A percentile compares a stretch with the other conserved stretches of the same genome.
Evolutionary conservation across 2,797 vertebrate species (phyloP).

Genomic region (Chelonia mydas): DNA sequence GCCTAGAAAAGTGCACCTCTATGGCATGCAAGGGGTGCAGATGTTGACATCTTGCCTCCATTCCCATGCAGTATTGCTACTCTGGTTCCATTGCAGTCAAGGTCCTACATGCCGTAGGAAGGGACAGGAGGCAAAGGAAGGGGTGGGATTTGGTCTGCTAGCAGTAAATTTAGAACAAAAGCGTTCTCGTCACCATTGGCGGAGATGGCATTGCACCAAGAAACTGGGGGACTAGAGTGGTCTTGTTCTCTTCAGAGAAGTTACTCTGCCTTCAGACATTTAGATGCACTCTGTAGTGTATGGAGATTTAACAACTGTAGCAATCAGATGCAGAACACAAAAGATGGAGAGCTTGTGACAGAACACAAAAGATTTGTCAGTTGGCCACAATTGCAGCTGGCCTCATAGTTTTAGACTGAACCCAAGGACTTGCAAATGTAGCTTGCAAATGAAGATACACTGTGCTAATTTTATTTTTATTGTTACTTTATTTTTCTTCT

Average conservation of each 20-base stretch:
- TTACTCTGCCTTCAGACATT: neutral
- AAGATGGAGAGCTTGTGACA: neutral
- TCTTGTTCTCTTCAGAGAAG: neutral
- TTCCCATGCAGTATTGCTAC: neutral
- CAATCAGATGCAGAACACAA: neutral
- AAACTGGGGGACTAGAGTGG: neutral
- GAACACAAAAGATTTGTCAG: neutral
- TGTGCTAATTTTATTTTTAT: neutral
- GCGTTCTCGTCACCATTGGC: neutral
- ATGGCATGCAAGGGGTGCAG: neutral
- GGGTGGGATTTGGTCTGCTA: neutral
- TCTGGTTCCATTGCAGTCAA: neutral
- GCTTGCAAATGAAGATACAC: neutral
- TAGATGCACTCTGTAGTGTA: neutral
- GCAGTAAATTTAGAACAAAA: neutral
- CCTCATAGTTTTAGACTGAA: neutral
- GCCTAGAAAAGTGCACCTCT: neutral
- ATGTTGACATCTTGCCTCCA: neutral
- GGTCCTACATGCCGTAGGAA: neutral
- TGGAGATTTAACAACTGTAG: neutral
- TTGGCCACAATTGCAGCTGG: neutral
- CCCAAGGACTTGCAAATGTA: too few species aligned
- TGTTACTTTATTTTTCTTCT: neutral
- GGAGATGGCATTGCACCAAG: neutral
- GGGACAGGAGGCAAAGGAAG: neutral